Conservation (phyloP, 2,797 vertebrate genomes). For the Florisuga fusca region DNA sequence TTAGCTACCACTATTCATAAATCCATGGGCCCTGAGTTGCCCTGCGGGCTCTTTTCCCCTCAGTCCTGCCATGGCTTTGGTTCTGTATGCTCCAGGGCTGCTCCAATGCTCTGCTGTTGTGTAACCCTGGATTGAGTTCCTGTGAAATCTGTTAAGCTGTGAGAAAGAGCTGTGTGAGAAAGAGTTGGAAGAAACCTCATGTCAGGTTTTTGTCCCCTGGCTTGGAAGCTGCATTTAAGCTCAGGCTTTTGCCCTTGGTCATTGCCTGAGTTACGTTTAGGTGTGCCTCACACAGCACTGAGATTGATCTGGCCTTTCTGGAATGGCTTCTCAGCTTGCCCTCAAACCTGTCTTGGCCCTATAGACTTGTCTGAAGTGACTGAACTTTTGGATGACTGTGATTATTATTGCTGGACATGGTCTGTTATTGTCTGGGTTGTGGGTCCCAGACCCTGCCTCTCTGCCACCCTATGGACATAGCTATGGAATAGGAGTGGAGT, state of each 20-base stretch:
- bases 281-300: neutral
- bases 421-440: neutral
- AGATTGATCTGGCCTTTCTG: neutral
- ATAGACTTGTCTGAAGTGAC: neutral
- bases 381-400: neutral
- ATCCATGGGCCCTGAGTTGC: neutral
- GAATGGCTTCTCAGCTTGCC: neutral
- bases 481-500: neutral
- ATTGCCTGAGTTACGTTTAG: neutral
- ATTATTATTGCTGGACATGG: neutral
- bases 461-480: neutral
- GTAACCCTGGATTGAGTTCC: neutral
- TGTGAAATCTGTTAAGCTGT: neutral
- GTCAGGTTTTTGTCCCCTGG: neutral
- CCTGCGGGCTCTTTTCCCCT: neutral
- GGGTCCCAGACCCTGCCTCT: neutral
- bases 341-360: neutral
- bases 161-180: neutral
- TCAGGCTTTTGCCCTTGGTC: neutral
- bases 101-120: neutral
- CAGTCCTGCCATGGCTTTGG: rapidly evolving
- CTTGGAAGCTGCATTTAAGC: neutral
- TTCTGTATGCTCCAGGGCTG: neutral
- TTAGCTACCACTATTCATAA: neutral
- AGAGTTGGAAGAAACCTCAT: neutral